Base-by-base conservation (phyloP, 2,888 invertebrate species). In the Anthophora plumipes region DNA sequence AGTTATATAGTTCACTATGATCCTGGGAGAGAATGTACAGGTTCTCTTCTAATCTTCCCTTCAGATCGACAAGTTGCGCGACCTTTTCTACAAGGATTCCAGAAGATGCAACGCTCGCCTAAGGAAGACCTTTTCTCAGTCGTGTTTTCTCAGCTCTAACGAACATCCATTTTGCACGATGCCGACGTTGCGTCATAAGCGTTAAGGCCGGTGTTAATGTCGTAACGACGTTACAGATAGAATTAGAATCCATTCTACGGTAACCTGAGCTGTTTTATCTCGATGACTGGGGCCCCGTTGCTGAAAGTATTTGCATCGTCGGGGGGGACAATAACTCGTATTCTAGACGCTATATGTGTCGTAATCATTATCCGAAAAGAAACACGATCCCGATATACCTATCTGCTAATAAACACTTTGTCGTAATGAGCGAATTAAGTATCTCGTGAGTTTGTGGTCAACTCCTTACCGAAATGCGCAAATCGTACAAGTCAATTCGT, bases 261-360 rank as follows among this genome's bases (percentile, higher is more conserved):
- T 87, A 87, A 87, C 73, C 2, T 43, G 87, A 87, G 87, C 64
- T 68, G 75, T 43, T 76, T 77, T 82, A 84, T 86, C 85, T 75
- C 72, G 81, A 83, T 67, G 67, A 37, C 48, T 74, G 68, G n/a
- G n/a, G 68, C 64, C 54, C 39, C 14, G 83, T 85, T 72, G 81
- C 64, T 48, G 46, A 31, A 77, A 70, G 83, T 81, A 79, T 79
- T 86, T 55, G 70, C 76, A 73, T 59, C 46, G 66, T 81, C 60
- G 55, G 54, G 52, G 54, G 52, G 80, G 77, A 87, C 82, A 87
- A 87, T 87, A 84, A 87, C 74, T 80, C 52, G 43, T 70, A 77
- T 64, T 74, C 63, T 22, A 75, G 61, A 25, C 67, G 43, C 25
- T 55, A 60, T 70, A 31, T n/a, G 48, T 85, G 71, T 75, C 66